Conservation (phyloP, 2,888 invertebrate species). For the Nemotelus pantherinus region DNA sequence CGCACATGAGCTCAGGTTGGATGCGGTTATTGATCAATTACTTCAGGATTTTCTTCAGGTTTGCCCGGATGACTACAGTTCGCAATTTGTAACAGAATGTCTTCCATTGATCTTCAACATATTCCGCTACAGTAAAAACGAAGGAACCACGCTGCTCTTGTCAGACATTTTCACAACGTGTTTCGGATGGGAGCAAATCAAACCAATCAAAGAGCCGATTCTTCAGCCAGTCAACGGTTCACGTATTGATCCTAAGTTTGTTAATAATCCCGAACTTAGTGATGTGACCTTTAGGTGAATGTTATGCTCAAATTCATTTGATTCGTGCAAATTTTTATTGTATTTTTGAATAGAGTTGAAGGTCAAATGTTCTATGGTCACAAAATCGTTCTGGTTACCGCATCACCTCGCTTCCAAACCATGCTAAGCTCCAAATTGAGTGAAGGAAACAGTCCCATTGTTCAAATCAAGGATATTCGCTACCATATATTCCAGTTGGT, state of each 20-base stretch:
- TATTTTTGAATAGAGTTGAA: constrained; percentile 73
- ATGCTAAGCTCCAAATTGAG: constrained; percentile 83
- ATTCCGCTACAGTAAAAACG: constrained; percentile 91
- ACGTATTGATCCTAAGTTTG: constrained; percentile 90
- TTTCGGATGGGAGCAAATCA: constrained; percentile 87
- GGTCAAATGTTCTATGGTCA: constrained; percentile 92
- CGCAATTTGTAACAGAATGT: constrained; percentile 90
- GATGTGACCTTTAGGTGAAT: constrained; percentile 84
- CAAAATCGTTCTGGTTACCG: constrained; percentile 91
- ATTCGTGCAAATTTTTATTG: neutral
- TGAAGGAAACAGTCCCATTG: constrained; percentile 81
- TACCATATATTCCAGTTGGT: constrained; percentile 94
- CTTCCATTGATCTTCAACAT: constrained; percentile 89
- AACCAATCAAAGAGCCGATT: constrained; percentile 75
- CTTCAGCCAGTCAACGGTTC: constrained; percentile 74
- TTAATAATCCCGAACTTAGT: constrained; percentile 91
- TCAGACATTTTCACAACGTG: constrained; percentile 92
- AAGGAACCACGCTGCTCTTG: constrained; percentile 84
- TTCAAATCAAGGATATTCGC: constrained; percentile 91
- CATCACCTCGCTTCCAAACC: constrained; percentile 84
- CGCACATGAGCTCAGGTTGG: constrained; percentile 84
- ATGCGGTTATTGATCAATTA: constrained; percentile 87
- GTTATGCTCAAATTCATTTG: neutral
- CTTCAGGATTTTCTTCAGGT: constrained; percentile 90
- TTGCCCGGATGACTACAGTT: constrained; percentile 88